phyloP scores from a whole-genome alignment of 2,797 vertebrate species.

The Halcyon smyrnensis region DNA sequence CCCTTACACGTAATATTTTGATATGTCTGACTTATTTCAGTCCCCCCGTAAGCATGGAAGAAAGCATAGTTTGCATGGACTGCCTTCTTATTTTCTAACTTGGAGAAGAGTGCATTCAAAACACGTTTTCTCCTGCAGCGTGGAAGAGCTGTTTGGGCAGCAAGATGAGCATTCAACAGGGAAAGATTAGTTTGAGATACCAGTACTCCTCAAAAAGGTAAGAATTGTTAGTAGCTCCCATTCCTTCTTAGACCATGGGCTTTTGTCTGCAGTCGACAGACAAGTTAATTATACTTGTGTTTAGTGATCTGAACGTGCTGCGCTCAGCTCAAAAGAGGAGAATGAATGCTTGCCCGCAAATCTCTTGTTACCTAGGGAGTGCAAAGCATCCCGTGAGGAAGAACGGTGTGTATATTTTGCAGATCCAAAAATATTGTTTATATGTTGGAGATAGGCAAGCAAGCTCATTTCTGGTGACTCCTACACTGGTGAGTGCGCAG shows the following conservation, averaged over 20 bases:
- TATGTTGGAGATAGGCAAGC: not conserved
- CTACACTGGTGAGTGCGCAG: not conserved
- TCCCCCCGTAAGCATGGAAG: not conserved
- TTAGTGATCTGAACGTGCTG: not conserved
- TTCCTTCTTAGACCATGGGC: not conserved
- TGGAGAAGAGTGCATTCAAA: not conserved
- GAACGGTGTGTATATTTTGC: not conserved
- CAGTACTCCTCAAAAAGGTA: constrained; percentile 76
- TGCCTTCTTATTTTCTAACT: not conserved
- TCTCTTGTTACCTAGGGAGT: not conserved
- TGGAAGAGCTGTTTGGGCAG: constrained; percentile 75
- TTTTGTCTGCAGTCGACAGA: not conserved
- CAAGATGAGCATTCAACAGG: constrained; percentile 68
- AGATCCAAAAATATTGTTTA: not conserved
- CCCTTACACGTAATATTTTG: not conserved
- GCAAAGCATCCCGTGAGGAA: not conserved
- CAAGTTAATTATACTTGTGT: not conserved
- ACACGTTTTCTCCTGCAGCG: constrained; percentile 35
- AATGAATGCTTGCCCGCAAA: not conserved
- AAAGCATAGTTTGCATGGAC: not conserved
- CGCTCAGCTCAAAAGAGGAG: not conserved
- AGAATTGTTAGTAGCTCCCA: not conserved
- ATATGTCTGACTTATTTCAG: not conserved
- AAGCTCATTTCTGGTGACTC: not conserved
- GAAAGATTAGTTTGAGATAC: constrained; percentile 69